These are phyloP conservation scores for Gryllus bimaculatus DNA, from an alignment of 1,140 invertebrate genomes.

Conservation along the genomic window DNA sequence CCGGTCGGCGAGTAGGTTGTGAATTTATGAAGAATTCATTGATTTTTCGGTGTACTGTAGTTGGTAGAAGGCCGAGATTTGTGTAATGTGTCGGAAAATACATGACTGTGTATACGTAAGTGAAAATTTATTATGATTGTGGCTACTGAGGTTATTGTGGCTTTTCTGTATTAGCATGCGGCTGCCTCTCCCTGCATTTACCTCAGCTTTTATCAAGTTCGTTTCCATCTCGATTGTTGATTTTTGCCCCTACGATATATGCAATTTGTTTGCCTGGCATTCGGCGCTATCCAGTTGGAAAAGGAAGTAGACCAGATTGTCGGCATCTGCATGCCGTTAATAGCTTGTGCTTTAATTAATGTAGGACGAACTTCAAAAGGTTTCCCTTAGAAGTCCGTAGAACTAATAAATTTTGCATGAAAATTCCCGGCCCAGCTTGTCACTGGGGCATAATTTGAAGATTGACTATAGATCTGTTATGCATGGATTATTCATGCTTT, in stretches of 20 bases:
- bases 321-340: not conserved
- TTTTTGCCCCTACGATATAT: not conserved
- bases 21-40: slow-evolving; percentile 6
- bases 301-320: not conserved
- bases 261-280: not conserved
- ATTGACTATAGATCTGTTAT: no score
- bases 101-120: not conserved
- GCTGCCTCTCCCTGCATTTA: slow-evolving; percentile 2
- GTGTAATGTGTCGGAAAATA: not conserved
- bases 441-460: no score
- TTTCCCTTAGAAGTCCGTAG: no score
- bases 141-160: not conserved
- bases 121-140: not conserved
- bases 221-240: not conserved
- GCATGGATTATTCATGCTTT: no score
- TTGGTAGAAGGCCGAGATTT: not conserved
- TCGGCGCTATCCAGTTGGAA: not conserved
- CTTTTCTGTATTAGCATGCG: not conserved
- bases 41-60: slow-evolving; percentile 2
- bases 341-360: not conserved
- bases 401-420: no score
- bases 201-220: not conserved
- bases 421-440: no score
- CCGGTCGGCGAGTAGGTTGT: not conserved
- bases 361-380: no score